A percentile compares a stretch with the other conserved stretches of the same genome.
These are phyloP conservation scores for Ornithorhynchus anatinus DNA, from an alignment of 2,113 vertebrate species.

Conservation along the genomic window DNA sequence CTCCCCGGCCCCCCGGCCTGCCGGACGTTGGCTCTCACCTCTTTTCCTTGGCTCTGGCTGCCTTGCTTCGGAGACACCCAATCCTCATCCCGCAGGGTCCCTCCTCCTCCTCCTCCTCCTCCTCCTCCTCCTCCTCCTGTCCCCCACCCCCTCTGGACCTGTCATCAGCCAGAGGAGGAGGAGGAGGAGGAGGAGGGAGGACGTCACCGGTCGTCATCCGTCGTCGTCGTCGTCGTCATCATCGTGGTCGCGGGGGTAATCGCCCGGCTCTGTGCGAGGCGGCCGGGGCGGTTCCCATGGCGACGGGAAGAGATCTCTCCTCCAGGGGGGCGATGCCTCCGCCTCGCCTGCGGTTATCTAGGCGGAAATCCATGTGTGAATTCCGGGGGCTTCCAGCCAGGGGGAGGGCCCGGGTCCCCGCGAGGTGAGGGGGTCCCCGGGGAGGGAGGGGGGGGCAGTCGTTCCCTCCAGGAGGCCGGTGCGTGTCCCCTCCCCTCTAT, in stretches of 20 bases:
- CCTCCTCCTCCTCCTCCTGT: neutral
- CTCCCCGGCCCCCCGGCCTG: too few relatives aligned
- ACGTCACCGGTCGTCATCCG: too few relatives aligned
- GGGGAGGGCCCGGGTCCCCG: neutral
- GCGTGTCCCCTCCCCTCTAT: neutral
- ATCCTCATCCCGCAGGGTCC: neutral
- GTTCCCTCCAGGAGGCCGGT: neutral
- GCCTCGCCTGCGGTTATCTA: constrained; percentile 37
- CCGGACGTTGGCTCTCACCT: neutral
- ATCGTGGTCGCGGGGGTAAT: constrained; percentile 45
- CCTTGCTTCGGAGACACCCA: neutral
- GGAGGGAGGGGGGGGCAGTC: neutral
- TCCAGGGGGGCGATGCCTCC: constrained; percentile 43
- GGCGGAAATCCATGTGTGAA: constrained; percentile 35
- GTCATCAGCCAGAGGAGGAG: too few relatives aligned
- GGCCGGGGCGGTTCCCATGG: constrained; percentile 50
- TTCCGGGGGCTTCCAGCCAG: constrained; percentile 39
- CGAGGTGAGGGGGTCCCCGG: neutral
- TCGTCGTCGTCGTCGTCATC: constrained; percentile 50
- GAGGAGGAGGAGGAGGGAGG: too few relatives aligned
- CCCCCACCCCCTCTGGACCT: neutral
- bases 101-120: neutral
- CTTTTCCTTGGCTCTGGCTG: neutral
- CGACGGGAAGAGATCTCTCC: constrained; percentile 40
- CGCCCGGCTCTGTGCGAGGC: constrained; percentile 41